phyloP scores from a whole-genome alignment of 2,888 invertebrate species.

The Drosophila anomelani region DNA sequence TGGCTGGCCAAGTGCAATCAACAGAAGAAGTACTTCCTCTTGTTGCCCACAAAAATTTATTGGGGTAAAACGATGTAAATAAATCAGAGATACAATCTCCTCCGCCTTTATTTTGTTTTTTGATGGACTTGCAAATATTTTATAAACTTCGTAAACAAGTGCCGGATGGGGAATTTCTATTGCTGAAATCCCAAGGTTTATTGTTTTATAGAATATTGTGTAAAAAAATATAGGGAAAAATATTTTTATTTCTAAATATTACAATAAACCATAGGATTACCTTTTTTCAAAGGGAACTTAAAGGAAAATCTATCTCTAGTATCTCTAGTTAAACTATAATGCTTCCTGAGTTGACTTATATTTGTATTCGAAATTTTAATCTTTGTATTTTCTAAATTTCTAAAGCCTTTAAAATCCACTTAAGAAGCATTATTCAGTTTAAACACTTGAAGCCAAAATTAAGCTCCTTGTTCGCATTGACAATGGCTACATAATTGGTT shows the following conservation, averaged over 20 bases:
- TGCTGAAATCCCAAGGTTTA: no score
- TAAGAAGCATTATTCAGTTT: neutral
- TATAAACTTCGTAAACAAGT: neutral
- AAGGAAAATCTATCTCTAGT: no score
- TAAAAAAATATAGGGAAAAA: no score
- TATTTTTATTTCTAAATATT: no score
- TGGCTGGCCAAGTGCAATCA: slow-evolving; percentile 8
- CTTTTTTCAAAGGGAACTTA: no score
- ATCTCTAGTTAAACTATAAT: neutral
- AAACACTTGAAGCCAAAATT: neutral
- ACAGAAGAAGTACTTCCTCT: neutral
- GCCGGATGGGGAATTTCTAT: no score
- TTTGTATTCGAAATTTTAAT: no score
- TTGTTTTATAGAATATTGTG: no score
- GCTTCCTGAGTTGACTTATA: neutral
- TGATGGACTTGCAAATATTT: neutral
- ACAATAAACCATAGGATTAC: neutral
- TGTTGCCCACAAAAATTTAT: neutral
- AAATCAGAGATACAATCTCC: slow-evolving; percentile 3
- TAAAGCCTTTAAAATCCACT: neutral
- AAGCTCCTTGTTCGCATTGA: slow-evolving; percentile 37
- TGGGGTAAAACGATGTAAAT: slow-evolving; percentile 10
- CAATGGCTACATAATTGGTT: slow-evolving; percentile 53
- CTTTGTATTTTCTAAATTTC: no score
- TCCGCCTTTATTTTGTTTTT: neutral